Conservation (phyloP, 2,797 vertebrate genomes). For the Phaenicophaeus curvirostris region DNA sequence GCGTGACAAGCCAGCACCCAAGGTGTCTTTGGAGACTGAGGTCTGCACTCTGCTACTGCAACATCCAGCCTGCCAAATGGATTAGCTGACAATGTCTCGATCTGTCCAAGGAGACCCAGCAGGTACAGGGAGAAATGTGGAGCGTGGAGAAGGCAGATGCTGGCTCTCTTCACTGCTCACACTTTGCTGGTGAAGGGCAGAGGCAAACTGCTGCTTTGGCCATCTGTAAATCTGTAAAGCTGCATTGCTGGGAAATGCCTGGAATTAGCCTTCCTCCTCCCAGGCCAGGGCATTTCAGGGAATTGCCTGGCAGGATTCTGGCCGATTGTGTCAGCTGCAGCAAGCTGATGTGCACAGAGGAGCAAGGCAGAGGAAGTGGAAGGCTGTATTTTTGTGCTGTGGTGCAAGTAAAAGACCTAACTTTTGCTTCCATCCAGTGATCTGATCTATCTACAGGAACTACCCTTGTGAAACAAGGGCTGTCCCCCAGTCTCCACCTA, state of each 20-base stretch:
- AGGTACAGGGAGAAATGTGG: background rate
- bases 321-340: background rate
- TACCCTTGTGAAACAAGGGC: background rate
- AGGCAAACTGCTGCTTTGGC: background rate
- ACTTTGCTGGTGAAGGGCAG: background rate
- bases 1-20: background rate
- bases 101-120: background rate
- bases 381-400: background rate
- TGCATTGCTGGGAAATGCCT: background rate
- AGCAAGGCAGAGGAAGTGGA: background rate
- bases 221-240: background rate
- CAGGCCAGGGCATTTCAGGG: background rate
- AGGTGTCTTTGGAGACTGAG: background rate
- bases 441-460: background rate
- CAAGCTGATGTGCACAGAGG: background rate
- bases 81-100: background rate
- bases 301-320: background rate
- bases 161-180: background rate
- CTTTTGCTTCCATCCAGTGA: background rate
- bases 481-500: background rate
- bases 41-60: background rate
- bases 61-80: background rate
- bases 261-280: background rate
- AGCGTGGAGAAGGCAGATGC: background rate
- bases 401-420: background rate